phyloP scores from a whole-genome alignment of 2,113 vertebrate species.

The Chaetura pelagica region DNA sequence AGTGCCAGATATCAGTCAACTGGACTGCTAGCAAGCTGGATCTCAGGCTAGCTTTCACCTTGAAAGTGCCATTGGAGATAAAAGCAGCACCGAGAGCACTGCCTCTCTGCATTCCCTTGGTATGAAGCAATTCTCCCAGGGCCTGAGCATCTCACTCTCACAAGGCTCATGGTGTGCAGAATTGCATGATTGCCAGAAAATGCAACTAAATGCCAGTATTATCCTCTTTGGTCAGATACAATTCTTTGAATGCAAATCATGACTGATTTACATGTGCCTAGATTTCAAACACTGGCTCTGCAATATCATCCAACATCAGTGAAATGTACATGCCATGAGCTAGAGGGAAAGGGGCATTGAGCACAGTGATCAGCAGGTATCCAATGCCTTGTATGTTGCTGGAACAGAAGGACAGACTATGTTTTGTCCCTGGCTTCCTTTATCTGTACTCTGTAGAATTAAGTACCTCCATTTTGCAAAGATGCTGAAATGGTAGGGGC shows the following conservation, averaged over 20 bases:
- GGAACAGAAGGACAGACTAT: background rate
- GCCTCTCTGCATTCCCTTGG: background rate
- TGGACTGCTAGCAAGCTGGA: background rate
- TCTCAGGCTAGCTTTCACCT: background rate
- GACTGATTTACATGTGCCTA: background rate
- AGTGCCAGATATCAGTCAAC: background rate
- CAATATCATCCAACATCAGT: background rate
- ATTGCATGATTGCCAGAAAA: background rate
- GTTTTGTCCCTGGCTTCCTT: background rate
- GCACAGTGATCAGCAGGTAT: background rate
- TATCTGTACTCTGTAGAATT: background rate
- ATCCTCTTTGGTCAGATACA: accelerated
- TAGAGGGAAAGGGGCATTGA: background rate
- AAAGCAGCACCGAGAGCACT: background rate
- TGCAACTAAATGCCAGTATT: background rate
- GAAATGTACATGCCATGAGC: background rate
- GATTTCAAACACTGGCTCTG: background rate
- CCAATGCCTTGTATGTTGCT: background rate
- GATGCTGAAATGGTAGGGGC: background rate
- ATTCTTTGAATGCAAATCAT: background rate
- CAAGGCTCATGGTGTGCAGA: background rate
- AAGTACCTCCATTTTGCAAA: background rate
- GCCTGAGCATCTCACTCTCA: background rate
- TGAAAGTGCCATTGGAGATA: background rate
- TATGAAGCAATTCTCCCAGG: background rate